Conservation (phyloP, 2,797 vertebrate species). For the Poecilia gillii region DNA sequence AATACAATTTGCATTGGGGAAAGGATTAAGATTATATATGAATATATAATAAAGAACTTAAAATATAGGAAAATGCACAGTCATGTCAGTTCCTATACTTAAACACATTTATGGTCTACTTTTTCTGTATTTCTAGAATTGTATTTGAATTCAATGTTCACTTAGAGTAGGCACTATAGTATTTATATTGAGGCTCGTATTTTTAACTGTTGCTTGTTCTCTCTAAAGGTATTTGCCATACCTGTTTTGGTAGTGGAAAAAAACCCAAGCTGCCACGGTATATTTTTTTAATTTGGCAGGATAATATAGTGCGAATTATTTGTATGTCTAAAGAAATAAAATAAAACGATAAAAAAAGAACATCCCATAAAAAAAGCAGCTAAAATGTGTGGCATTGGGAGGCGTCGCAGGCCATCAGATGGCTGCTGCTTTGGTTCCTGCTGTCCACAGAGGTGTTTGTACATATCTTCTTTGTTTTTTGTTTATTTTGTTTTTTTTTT, state of each 20-base stretch:
- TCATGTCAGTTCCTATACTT: constrained; percentile 99
- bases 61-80: constrained; percentile 99
- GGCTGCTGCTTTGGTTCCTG: constrained; percentile 85
- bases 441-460: constrained; percentile 96
- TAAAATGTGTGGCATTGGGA: constrained; percentile 91
- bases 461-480: constrained; percentile 90
- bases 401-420: constrained; percentile 92
- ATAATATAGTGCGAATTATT: constrained; percentile 99
- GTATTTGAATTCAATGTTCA: constrained; percentile 99
- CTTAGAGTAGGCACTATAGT: constrained; percentile 99
- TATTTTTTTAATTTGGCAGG: constrained; percentile 99
- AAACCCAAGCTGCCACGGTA: constrained; percentile 99
- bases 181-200: constrained; percentile 99
- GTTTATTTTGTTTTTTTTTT: not conserved
- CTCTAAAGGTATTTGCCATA: constrained; percentile 98
- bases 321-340: constrained; percentile 98
- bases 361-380: constrained; percentile 85
- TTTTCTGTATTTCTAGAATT: constrained; percentile 99
- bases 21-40: constrained; percentile 96
- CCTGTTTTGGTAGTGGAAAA: constrained; percentile 99
- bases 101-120: constrained; percentile 99
- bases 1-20: constrained; percentile 97
- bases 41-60: constrained; percentile 94
- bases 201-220: constrained; percentile 99
- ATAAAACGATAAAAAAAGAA: constrained; percentile 55